These are phyloP conservation scores for Lucifuga dentata DNA, from an alignment of 2,113 vertebrate species.

Conservation along the genomic window DNA sequence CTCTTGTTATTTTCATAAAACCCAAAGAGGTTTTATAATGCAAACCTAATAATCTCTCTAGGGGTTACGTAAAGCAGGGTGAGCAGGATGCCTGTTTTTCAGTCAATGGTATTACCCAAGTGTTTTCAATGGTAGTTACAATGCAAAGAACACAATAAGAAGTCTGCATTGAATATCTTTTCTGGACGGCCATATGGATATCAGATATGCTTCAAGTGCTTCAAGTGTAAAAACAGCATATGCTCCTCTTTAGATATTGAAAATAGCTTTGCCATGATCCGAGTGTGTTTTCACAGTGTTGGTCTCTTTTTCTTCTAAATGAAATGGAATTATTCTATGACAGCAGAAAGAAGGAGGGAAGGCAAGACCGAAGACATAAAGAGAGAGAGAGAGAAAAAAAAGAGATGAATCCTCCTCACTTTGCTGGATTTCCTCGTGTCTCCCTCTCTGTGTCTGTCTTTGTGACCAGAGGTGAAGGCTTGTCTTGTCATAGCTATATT, in stretches of 20 bases:
- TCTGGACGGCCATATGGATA: neutral
- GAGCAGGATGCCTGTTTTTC: conserved; percentile 37
- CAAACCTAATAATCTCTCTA: conserved; percentile 25
- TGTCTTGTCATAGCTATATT: conserved; percentile 22
- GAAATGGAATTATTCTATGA: conserved; percentile 62
- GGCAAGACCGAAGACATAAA: conserved; percentile 32
- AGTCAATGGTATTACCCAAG: conserved; percentile 8
- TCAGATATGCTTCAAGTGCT: conserved; percentile 7
- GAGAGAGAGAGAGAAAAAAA: neutral
- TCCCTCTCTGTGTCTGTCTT: conserved; percentile 31
- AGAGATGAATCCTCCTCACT: conserved; percentile 28
- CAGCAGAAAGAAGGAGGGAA: conserved; percentile 49
- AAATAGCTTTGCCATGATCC: conserved; percentile 17
- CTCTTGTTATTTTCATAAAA: conserved; percentile 17
- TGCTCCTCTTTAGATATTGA: neutral
- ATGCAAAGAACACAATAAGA: neutral
- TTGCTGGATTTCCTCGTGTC: conserved; percentile 42
- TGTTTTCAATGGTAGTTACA: conserved; percentile 23
- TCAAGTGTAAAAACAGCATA: neutral
- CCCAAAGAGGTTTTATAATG: neutral
- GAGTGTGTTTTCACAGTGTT: conserved; percentile 21
- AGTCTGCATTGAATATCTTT: conserved; percentile 1
- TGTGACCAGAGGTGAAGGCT: conserved; percentile 22
- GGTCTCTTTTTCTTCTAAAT: conserved; percentile 29
- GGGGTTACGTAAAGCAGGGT: conserved; percentile 18